Base-by-base conservation (phyloP, 1,140 invertebrate genomes). In the Micrasema minimum region DNA sequence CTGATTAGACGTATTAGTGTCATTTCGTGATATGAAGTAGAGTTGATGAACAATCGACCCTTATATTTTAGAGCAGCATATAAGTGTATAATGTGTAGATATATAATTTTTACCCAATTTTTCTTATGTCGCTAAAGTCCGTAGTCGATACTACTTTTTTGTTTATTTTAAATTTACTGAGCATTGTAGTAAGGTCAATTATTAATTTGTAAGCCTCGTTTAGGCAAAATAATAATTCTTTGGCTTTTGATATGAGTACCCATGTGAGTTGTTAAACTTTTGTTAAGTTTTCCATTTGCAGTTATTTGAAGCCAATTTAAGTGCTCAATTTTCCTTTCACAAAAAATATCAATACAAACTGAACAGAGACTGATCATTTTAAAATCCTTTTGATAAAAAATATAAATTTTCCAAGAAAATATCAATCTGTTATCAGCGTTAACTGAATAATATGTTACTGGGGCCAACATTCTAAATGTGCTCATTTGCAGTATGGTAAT, bases 401-500 rank as follows among this genome's bases (percentile, higher is more conserved):
- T 12, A 59, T 38, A 41, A 38, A 38, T 38, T 38, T 31, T 53
- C 26, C 14, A 37, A 57, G 26, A 38, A 59, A 59, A 38, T 59
- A 18, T 38, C 55, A 38, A 59, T 14, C 55, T 41, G 37, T 59
- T 59, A 7, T 59, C 26, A 55, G n/a, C 12, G 14, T 31, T 14
- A 37, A 37, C 3, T 22, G 0, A 18, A 14, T 14, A 14, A 59
- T 14, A 69, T 69, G 55, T 69, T 69, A 59, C 23, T 45, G 66
- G 66, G 66, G 66, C 66, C 66, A 69, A 69, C 66, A 69, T 69
- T 69, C 35, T 20, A 61, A 69, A 59, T 69, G 66, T 48, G 66
- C 66, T 69, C 66, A 69, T 23, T 53, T 67, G 66, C 48, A 43
- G 14, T 67, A 35, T 48, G 23, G 23, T 43, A 46, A 48, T 61